Percentiles rank a stretch among this genome's conserved stretches.
Evolutionary conservation across 2,888 invertebrate species (phyloP).

Genomic region (Drepana falcataria): DNA sequence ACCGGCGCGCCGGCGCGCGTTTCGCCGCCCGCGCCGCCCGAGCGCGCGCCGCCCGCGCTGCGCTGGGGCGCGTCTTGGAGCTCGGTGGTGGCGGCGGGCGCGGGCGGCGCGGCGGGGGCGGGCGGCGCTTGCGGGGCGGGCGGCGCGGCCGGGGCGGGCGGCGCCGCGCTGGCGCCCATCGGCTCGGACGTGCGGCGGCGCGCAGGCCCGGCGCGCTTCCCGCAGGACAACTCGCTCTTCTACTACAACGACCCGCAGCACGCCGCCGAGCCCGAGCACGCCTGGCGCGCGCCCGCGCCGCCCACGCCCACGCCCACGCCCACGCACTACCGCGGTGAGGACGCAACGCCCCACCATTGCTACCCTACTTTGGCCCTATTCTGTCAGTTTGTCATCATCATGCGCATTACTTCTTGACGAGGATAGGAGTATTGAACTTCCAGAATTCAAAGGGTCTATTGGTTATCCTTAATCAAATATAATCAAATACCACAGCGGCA

Average conservation of each 20-base stretch:
- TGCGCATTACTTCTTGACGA: no score
- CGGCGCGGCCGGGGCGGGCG: conserved; percentile 35
- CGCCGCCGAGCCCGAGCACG: conserved; percentile 10
- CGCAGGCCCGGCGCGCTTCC: conserved; percentile 15
- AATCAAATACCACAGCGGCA: no score
- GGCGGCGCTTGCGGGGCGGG: conserved; percentile 58
- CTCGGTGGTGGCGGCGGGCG: conserved; percentile 45
- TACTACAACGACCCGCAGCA: conserved; percentile 72
- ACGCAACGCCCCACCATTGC: conserved; percentile 31
- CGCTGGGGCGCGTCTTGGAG: conserved; percentile 59
- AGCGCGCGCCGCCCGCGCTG: conserved; percentile 28
- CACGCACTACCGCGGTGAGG: conserved; percentile 17
- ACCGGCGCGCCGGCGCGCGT: conserved; percentile 13
- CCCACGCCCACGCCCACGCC: conserved; percentile 9
- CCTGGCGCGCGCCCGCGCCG: conserved; percentile 18
- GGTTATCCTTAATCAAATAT: no score
- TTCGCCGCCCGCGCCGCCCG: conserved; percentile 15
- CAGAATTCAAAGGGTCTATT: no score
- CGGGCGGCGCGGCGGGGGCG: conserved; percentile 13
- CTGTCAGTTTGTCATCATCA: no score
- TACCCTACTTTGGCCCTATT: no score
- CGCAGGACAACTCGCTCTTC: conserved; percentile 72
- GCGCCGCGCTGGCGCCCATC: conserved; percentile 48
- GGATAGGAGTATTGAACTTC: no score
- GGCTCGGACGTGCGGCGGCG: conserved; percentile 57